Conservation (phyloP, 30 jellyfish, hydroid and myxozoan genomes). For the Haliclystus octoradiatus region DNA sequence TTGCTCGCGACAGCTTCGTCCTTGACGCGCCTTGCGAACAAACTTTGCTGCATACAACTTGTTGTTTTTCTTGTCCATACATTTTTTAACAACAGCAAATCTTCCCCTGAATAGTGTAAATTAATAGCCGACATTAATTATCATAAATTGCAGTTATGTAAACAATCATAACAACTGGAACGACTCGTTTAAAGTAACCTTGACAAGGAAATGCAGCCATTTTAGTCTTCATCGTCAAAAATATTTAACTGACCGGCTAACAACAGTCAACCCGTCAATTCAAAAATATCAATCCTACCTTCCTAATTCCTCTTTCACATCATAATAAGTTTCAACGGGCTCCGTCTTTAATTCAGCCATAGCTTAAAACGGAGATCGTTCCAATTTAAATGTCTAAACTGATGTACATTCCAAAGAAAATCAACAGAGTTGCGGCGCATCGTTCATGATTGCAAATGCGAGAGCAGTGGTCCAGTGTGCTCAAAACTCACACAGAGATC, state of each 20-base stretch:
- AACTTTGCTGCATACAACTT: slow-evolving; percentile 87
- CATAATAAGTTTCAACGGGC: slow-evolving; percentile 69
- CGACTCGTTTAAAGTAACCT: background rate
- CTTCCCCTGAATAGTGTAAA: slow-evolving; percentile 64
- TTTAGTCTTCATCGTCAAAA: slow-evolving; percentile 18
- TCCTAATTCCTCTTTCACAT: slow-evolving; percentile 80
- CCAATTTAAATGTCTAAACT: background rate
- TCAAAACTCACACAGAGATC: background rate
- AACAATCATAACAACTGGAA: background rate
- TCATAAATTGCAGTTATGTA: too few species aligned
- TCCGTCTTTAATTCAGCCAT: slow-evolving; percentile 29
- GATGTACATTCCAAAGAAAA: background rate
- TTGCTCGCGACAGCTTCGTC: slow-evolving; percentile 96
- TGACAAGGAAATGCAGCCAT: background rate
- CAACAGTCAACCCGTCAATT: too few species aligned
- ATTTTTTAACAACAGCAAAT: slow-evolving; percentile 93
- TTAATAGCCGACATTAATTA: background rate
- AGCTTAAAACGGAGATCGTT: background rate
- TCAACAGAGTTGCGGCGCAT: background rate
- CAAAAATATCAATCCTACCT: slow-evolving; percentile 80
- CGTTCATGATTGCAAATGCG: background rate
- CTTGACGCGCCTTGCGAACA: slow-evolving; percentile 84
- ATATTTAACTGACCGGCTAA: slow-evolving; percentile 3
- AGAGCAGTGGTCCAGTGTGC: background rate
- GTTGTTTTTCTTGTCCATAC: slow-evolving; percentile 61